These are phyloP conservation scores for Pomatostomus ruficeps DNA, from an alignment of 2,113 vertebrate species.

Conservation along the genomic window DNA sequence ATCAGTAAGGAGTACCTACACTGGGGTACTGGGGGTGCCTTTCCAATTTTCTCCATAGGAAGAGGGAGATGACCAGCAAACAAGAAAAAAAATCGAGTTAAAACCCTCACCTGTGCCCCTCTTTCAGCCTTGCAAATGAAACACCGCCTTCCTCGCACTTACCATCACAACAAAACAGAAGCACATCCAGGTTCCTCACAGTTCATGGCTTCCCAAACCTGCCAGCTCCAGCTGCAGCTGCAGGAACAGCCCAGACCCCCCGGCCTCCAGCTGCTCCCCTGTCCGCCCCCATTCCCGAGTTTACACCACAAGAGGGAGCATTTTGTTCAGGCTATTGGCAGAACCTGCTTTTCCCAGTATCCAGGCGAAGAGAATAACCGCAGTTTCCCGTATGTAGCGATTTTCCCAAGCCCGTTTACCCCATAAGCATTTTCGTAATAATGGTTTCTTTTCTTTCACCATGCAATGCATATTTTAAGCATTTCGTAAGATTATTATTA, in stretches of 20 bases:
- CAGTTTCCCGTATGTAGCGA: not conserved
- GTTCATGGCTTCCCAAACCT: not conserved
- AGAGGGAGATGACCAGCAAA: not conserved
- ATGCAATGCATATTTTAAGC: not conserved
- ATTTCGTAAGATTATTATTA: not conserved
- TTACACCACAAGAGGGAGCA: conserved; percentile 20
- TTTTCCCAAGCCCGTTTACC: not conserved
- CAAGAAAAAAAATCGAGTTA: not conserved
- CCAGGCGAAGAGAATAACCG: rapidly evolving
- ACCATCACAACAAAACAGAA: not conserved
- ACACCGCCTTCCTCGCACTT: not conserved
- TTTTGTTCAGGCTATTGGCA: not conserved
- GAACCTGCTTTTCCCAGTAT: rapidly evolving
- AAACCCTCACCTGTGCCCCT: not conserved
- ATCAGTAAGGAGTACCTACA: not conserved
- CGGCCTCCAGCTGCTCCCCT: not conserved
- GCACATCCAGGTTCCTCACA: not conserved
- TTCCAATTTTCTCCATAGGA: not conserved
- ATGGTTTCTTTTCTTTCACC: not conserved
- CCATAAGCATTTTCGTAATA: not conserved
- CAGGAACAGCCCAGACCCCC: rapidly evolving
- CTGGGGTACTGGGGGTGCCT: rapidly evolving
- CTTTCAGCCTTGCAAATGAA: not conserved
- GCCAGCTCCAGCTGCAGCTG: not conserved
- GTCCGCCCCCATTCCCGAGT: not conserved